Evolutionary conservation across 2,888 invertebrate species (phyloP).

Genomic region (Hoplodrina blanda): DNA sequence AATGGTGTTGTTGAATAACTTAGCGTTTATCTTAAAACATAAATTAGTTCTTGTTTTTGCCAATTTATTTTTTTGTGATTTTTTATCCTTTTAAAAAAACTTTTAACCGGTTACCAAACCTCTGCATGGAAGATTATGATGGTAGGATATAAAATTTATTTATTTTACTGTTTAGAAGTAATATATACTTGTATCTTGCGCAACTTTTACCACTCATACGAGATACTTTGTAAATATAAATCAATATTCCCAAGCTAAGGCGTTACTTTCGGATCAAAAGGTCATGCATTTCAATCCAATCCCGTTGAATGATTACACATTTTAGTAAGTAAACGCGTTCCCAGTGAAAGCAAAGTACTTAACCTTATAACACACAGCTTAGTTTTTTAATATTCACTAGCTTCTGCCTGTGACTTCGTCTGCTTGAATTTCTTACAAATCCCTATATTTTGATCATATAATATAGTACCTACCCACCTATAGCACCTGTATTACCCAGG

Average conservation of each 20-base stretch:
- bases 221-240: conserved; percentile 47
- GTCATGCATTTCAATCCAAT: conserved; percentile 31
- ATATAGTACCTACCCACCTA: no score
- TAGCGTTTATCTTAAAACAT: not conserved
- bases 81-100: not conserved
- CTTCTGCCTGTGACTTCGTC: no score
- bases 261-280: conserved; percentile 33
- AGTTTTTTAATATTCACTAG: not conserved
- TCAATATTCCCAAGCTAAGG: conserved; percentile 34
- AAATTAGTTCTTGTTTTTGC: conserved; percentile 5
- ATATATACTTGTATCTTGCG: not conserved
- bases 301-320: conserved; percentile 16
- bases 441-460: no score
- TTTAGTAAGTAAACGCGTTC: conserved; percentile 2
- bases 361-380: conserved; percentile 1
- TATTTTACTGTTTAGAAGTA: conserved; percentile 1
- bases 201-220: conserved; percentile 43
- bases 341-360: conserved; percentile 44
- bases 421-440: not conserved
- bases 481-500: no score
- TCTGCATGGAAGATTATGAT: conserved; percentile 3
- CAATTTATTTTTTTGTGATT: conserved; percentile 12
- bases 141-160: not conserved
- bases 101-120: conserved; percentile 16
- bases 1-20: not conserved